Evolutionary conservation across 2,113 vertebrate species (phyloP).

Genomic region (Malaclemys terrapin): DNA sequence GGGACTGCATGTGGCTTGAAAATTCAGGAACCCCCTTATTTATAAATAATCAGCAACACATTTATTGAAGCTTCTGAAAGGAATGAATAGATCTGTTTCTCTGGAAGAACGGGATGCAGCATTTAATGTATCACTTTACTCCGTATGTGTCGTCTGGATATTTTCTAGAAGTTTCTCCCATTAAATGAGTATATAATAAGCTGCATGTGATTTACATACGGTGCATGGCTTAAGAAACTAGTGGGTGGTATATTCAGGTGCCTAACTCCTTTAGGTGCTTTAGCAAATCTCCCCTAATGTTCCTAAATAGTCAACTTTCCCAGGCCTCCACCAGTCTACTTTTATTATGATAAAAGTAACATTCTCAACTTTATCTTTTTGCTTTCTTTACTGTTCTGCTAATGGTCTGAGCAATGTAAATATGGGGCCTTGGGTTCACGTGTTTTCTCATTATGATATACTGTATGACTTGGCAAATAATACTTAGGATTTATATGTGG

Average conservation of each 20-base stretch:
- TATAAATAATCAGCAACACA: conserved; percentile 15
- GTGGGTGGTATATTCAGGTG: background rate
- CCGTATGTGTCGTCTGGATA: background rate
- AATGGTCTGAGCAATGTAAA: background rate
- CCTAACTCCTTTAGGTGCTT: background rate
- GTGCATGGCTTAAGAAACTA: background rate
- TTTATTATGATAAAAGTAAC: background rate
- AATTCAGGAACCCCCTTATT: background rate
- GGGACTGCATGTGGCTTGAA: background rate
- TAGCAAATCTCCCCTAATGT: background rate
- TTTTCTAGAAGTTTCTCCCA: background rate
- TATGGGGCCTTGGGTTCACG: background rate
- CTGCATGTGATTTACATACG: background rate
- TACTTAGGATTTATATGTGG: background rate
- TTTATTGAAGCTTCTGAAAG: background rate
- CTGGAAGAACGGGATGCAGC: background rate
- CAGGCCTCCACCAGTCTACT: background rate
- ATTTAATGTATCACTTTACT: background rate
- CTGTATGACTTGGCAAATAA: background rate
- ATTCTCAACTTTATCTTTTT: background rate
- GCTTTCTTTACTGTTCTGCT: background rate
- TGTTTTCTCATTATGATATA: background rate
- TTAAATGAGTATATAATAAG: background rate
- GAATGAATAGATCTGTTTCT: background rate
- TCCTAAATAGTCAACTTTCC: background rate